Base-by-base conservation (phyloP, 2,113 vertebrate species). In the Ammodramus savannarum region DNA sequence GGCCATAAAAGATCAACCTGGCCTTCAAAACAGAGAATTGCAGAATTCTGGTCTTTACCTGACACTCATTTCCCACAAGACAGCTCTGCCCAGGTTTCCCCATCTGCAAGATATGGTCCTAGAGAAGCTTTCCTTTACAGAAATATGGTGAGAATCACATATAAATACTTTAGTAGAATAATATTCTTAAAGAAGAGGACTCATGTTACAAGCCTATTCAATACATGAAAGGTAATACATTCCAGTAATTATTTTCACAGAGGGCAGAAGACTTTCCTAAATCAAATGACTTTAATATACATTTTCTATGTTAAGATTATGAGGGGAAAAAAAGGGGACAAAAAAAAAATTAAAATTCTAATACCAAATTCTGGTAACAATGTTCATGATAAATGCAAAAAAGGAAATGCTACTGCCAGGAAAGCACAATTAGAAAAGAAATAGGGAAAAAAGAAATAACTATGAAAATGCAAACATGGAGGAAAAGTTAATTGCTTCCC, bases 401-500 rank as follows among this genome's bases (percentile, higher is more conserved):
- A 38, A 73, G 29, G 51, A 95, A 83, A 87, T 55, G 54, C 36
- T 58, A 81, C 49, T 95, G 84, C 67, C 6, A 25, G 55, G 52
- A 85, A 92, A 95, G 59, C 51, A 27, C 78, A 76, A 66, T 66
- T 78, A 85, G 67, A 66, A 91, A 89, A 78, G 57, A 83, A 94
- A 84, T 11, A 59, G 31, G 22, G 31, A 54, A 20, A 81, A 88
- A 76, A 88, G n/a, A 87, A 91, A 48, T 41, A 92, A 52, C 54
- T 68, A 23, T 36, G 62, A 95, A 87, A 93, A 96, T 51, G 31
- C 57, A 91, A 91, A 93, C 78, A 91, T 20, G 78, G 78, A 85
- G 67, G 44, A 85, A 93, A 94, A 95, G 49, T 91, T 95, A 96
- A 91, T 94, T 93, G 84, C 62, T 67, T 89, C 82, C 57, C 32